Evolutionary conservation across 2,797 vertebrate genomes (phyloP), one percentile per base, ranked within the genome.

Genomic region (Heterohyrax brucei): DNA sequence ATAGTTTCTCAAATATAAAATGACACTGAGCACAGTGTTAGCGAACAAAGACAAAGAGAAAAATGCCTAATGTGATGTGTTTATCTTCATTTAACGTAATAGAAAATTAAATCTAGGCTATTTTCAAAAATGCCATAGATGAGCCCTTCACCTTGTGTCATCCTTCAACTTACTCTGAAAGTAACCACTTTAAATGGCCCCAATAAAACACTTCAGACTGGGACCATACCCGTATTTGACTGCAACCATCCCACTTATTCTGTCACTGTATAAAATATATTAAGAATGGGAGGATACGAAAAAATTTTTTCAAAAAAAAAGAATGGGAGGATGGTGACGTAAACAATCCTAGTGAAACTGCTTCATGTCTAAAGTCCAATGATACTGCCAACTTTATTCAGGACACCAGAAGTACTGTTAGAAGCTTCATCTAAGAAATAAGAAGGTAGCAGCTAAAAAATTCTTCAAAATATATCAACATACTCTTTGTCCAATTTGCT

Each of bases 1-100:
- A 5, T 77, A 81, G 79, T 95, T 95, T 94, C 73, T 94, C 33
- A 96, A 81, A 90, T 78, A 87, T 46, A 77, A 95, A 96, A 95
- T 88, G 48, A 70, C 61, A 88, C 46, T 87, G 53, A 19, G 14
- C n/a, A 77, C 46, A 97, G 70, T 84, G 33, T 87, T 12, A 94
- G 44, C 19, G 28, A 73, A 91, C 50, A 93, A 90, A 75, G 24
- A 33, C 64, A 44, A 93, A 87, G 6, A 50, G 82, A 44, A 94
- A 89, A 90, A 83, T 61, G 22, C 4, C 72, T 94, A 13, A 26
- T 94, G 3, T 77, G 30, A 61, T 78, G 46, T 93, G 79, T 12
- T 85, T 90, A 70, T 89, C 89, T 87, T 96, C 62, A 97, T 76
- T 93, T 93, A 50, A 89, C 53, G 76, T 91, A 61, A 95, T 80